Evolutionary conservation across 2,888 invertebrate species (phyloP), one percentile per base, ranked within the genome.

Genomic region (Acleris emargana): DNA sequence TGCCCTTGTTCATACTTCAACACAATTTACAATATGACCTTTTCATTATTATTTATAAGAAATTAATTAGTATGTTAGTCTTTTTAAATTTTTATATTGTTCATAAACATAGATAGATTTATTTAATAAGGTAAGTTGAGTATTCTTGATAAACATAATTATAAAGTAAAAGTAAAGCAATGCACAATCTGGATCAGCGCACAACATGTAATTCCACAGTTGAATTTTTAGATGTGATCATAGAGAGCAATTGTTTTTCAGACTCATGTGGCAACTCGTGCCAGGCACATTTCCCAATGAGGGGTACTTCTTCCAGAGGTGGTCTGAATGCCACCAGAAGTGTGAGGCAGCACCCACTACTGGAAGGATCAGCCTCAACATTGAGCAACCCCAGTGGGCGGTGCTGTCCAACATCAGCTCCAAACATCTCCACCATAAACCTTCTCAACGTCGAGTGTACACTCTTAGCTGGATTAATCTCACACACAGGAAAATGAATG

Each of bases 351-450:
- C 96, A 93, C 0, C 98, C 98, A 88, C 98, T 97, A 69, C 94
- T 76, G 2, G 72, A 67, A 3, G 89, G 89, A 62, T 93, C 91
- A 68, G 96, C 95, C 82, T 97, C 97, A 22, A 97, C 93, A 71
- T 95, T 95, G 32, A 98, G 87, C 28, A 97, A 83, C 0, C 98
- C 98, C 75, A 96, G 94, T 0, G 97, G 97, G 73, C 96, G 94
- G 83, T 98, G 98, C 69, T 96, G 95, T 0, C 97, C 96, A 28
- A 97, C 94, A 81, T 96, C 97, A 62, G 96, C 95, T 20, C 97
- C 97, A 92, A 98, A 98, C 79, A 98, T 94, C 87, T 98, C 97
- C 69, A 97, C 96, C 97, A 98, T 97, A 83, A 97, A 98, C 82
- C 96, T 96, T 72, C 97, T 94, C 70, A 98, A 86, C 57, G 97